phyloP scores from a whole-genome alignment of 2,888 invertebrate species.

The Sinelater perroti region DNA sequence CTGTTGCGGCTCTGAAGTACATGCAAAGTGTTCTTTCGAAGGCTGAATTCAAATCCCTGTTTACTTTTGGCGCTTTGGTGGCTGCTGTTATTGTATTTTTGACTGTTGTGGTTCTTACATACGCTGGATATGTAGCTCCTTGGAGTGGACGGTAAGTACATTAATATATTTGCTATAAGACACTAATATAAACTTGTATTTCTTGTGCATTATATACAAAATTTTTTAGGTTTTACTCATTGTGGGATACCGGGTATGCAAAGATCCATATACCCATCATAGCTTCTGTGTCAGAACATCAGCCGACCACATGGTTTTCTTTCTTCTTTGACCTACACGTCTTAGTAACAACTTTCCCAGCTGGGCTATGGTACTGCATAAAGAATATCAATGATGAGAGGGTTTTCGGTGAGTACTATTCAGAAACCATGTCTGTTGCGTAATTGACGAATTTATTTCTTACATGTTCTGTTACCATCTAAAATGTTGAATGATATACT shows the following conservation, averaged over 20 bases:
- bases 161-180: not conserved
- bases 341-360: conserved; percentile 95
- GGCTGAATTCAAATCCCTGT: conserved; percentile 88
- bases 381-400: conserved; percentile 97
- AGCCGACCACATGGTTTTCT: conserved; percentile 99
- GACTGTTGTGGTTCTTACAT: conserved; percentile 88
- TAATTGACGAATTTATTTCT: too few species aligned
- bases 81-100: conserved; percentile 84
- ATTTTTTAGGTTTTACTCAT: conserved; percentile 83
- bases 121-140: conserved; percentile 94
- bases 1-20: conserved; percentile 86
- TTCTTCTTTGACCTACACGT: conserved; percentile 99
- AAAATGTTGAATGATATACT: too few species aligned
- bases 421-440: too few species aligned
- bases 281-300: conserved; percentile 98
- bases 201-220: not conserved
- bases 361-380: conserved; percentile 98
- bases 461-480: too few species aligned
- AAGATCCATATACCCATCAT: conserved; percentile 99
- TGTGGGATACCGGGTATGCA: conserved; percentile 99
- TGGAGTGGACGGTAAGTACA: conserved; percentile 81
- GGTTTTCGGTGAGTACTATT: conserved; percentile 83
- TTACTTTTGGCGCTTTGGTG: conserved; percentile 78
- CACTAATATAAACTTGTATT: too few species aligned
- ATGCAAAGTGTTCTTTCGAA: conserved; percentile 87